These are phyloP conservation scores for Drepana arcuata DNA, from an alignment of 1,140 invertebrate genomes.

Conservation along the genomic window DNA sequence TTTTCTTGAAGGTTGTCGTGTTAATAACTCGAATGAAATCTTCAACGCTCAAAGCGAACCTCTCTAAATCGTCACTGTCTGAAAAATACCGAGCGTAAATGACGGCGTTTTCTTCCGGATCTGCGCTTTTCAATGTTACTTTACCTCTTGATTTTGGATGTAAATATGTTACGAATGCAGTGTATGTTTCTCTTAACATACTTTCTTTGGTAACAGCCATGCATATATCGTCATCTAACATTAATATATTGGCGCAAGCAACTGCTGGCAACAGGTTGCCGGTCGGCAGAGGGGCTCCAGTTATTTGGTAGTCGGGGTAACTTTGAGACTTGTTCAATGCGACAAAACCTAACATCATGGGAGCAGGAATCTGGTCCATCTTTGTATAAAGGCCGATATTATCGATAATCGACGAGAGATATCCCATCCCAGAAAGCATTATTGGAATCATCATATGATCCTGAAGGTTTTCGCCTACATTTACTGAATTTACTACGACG, in stretches of 20 bases:
- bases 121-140: constrained; percentile 80
- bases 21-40: constrained; percentile 68
- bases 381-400: constrained; percentile 10
- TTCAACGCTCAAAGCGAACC: constrained; percentile 83
- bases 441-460: constrained; percentile 62
- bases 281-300: constrained; percentile 7
- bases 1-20: constrained; percentile 68
- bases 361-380: constrained; percentile 11
- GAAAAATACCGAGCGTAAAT: constrained; percentile 92
- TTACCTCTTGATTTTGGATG: constrained; percentile 82
- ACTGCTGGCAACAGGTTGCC: constrained; percentile 74
- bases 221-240: constrained; percentile 73
- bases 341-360: constrained; percentile 14
- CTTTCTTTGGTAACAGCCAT: constrained; percentile 65
- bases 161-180: constrained; percentile 84
- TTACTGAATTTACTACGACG: constrained; percentile 69
- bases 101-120: constrained; percentile 88
- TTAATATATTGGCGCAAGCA: constrained; percentile 77
- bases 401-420: constrained; percentile 8
- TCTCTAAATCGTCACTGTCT: constrained; percentile 81
- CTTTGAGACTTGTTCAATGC: constrained; percentile 10
- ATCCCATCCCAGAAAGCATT: constrained; percentile 11
- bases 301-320: constrained; percentile 20
- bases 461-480: constrained; percentile 80
- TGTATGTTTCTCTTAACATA: constrained; percentile 80